Base-by-base conservation (phyloP, 2,113 vertebrate genomes). In the Zosterops lateralis region DNA sequence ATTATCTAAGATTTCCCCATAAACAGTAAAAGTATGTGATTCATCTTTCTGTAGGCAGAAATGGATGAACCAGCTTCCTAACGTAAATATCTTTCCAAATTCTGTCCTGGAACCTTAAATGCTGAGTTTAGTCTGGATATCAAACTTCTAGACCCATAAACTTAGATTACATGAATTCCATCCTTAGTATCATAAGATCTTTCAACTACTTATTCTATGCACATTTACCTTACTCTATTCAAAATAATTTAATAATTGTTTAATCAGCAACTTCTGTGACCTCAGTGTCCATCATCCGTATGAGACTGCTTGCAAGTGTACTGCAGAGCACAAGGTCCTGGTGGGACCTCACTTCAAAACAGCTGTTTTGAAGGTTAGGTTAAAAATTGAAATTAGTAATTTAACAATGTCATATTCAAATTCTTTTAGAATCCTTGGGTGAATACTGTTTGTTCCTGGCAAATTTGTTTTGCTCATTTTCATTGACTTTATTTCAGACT, bases 331-430 rank as follows among this genome's bases (percentile, higher is more conserved):
- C 5, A 38, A n/a, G 17, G 2, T 54, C 11, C 6, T 79, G 65
- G 14, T 36, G 7, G 7, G 11, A 70, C 5, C 10, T 3, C 6
- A 34, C 17, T 21, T 21, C 0, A 1, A n/a, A 78, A 13, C 12
- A 57, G 7, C 19, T 32, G 15, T 84, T 89, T 82, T 45, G 32
- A 78, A 74, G 7, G 8, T 8, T 70, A 50, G 1, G 5, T 34
- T 84, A 42, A 56, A 87, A 74, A 90, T 3, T 32, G 9, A 84
- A 81, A 81, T 10, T 8, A 40, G 8, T 47, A 68, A 48, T 72
- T 70, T 70, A 44, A 58, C 14, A 42, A 25, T 31, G 11, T 53
- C 54, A 36, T 16, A 48, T 70, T 73, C 19, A 71, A 74, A 84
- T 73, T 82, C 15, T 5, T 82, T 82, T 79, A 34, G 32, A 86